phyloP scores from a whole-genome alignment of 2,888 invertebrate species.

The Torymus texanus region DNA sequence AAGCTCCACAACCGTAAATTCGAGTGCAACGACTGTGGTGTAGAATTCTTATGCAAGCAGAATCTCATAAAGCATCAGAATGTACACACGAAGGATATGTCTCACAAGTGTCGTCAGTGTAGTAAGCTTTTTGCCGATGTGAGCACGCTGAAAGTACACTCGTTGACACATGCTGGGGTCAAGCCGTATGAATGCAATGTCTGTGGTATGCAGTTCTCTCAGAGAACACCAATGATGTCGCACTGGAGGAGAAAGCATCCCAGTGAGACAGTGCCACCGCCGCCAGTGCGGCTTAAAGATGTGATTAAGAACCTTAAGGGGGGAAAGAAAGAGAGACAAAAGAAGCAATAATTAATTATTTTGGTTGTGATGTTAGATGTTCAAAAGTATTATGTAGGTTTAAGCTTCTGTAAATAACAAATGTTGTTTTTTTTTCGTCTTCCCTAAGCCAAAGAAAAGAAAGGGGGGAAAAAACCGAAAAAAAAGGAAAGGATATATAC shows the following conservation, averaged over 20 bases:
- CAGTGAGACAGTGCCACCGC: slow-evolving; percentile 56
- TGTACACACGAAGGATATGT: slow-evolving; percentile 59
- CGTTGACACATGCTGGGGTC: slow-evolving; percentile 62
- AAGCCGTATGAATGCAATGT: slow-evolving; percentile 65
- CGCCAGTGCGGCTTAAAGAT: slow-evolving; percentile 58
- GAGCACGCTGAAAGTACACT: slow-evolving; percentile 64
- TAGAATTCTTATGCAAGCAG: slow-evolving; percentile 29
- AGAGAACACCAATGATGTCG: slow-evolving; percentile 68
- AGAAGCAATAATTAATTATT: not conserved
- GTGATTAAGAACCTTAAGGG: slow-evolving; percentile 32
- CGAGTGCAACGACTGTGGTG: slow-evolving; percentile 63
- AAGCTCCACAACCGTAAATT: slow-evolving; percentile 63
- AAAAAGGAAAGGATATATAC: too few species aligned
- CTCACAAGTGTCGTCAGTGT: slow-evolving; percentile 49
- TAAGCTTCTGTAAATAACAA: too few species aligned
- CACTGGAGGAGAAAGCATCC: slow-evolving; percentile 59
- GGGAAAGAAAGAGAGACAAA: not conserved
- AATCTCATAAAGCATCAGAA: slow-evolving; percentile 46
- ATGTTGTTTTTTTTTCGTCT: too few species aligned
- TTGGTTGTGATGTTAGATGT: not conserved
- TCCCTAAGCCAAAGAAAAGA: too few species aligned
- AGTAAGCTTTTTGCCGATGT: slow-evolving; percentile 66
- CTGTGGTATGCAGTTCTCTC: slow-evolving; percentile 73
- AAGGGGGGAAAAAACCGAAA: too few species aligned
- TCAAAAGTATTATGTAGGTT: too few species aligned